phyloP scores from a whole-genome alignment of 2,113 vertebrate species.

The Echinops telfairi region DNA sequence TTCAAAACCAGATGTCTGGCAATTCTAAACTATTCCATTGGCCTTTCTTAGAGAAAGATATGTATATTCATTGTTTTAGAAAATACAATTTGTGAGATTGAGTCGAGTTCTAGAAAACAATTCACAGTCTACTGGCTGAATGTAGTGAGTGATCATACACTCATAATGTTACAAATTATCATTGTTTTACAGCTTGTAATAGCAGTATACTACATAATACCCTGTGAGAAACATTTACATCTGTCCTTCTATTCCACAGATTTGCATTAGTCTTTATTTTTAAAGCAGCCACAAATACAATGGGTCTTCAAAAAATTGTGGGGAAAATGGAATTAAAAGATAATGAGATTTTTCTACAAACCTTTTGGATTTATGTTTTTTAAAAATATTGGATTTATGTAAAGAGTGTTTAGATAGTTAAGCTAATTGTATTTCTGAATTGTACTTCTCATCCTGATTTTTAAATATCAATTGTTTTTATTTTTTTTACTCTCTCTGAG shows the following conservation, averaged over 20 bases:
- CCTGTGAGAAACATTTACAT: neutral
- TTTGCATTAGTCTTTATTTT: neutral
- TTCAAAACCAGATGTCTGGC: neutral
- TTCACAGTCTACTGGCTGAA: neutral
- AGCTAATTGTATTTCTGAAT: neutral
- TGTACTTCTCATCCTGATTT: neutral
- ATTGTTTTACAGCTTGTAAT: neutral
- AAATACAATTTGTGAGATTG: slow-evolving; percentile 6
- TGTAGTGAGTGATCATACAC: neutral
- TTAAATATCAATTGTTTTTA: neutral
- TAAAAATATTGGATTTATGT: neutral
- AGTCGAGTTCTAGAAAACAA: neutral
- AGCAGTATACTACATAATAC: neutral
- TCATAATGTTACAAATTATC: neutral
- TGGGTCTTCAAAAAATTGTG: too few relatives aligned
- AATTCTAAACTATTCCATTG: neutral
- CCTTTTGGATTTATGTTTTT: too few relatives aligned
- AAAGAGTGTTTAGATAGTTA: neutral
- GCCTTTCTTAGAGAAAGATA: slow-evolving; percentile 28
- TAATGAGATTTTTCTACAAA: too few relatives aligned
- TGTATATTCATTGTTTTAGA: neutral
- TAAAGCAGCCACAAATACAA: neutral
- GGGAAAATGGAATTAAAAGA: too few relatives aligned
- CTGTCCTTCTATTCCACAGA: neutral
- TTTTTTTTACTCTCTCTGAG: neutral